phyloP scores from a whole-genome alignment of 2,888 invertebrate species.

The Eretmocerus hayati region DNA sequence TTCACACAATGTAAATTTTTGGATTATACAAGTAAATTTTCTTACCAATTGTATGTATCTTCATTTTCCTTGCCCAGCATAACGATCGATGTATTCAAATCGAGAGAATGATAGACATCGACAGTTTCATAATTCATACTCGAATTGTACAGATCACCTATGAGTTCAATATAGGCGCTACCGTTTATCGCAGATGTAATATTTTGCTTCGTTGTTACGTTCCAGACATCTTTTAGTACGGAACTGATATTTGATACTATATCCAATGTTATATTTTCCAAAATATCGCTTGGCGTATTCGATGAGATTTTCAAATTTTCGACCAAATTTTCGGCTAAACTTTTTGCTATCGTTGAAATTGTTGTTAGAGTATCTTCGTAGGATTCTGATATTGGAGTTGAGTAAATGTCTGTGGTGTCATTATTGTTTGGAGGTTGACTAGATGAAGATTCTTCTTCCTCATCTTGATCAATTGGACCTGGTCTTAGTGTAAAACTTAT shows the following conservation, averaged over 20 bases:
- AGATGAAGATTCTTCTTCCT: neutral
- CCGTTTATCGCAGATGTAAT: neutral
- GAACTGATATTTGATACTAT: constrained; percentile 33
- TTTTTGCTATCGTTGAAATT: constrained; percentile 29
- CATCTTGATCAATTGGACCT: constrained; percentile 52
- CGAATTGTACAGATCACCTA: no score
- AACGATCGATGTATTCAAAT: no score
- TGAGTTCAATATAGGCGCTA: neutral
- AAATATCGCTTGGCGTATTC: constrained; percentile 25
- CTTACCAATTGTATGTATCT: no score
- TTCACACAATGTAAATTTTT: no score
- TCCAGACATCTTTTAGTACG: constrained; percentile 27
- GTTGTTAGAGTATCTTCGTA: constrained; percentile 23
- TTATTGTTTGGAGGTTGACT: neutral
- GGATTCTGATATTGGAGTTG: constrained; percentile 10
- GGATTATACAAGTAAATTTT: no score
- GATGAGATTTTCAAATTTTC: constrained; percentile 26
- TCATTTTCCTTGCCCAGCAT: no score
- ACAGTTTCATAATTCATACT: no score
- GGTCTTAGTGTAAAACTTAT: constrained; percentile 86
- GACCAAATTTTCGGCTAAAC: constrained; percentile 30
- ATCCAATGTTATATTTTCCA: constrained; percentile 30
- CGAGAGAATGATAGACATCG: no score
- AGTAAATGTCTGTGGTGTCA: neutral
- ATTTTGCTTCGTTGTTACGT: neutral